These are phyloP conservation scores for Schizotus pectinicornis DNA, from an alignment of 2,888 invertebrate species.

Conservation along the genomic window DNA sequence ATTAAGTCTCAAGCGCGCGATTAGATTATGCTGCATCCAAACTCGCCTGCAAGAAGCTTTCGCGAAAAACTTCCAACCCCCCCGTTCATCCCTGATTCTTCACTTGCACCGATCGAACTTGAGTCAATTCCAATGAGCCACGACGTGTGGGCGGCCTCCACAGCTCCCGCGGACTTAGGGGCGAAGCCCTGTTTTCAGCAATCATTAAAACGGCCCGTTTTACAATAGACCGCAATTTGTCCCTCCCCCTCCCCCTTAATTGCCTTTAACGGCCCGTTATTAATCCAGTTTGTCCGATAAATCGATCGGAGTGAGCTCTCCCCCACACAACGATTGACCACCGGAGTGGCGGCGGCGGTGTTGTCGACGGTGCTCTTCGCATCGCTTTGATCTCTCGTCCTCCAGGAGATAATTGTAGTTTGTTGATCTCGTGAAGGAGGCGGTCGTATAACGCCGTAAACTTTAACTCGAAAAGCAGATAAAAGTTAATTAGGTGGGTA, in stretches of 20 bases:
- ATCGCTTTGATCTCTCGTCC: conserved; percentile 48
- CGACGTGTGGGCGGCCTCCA: too few relatives aligned
- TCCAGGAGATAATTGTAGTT: conserved; percentile 48
- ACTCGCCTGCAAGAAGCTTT: too few relatives aligned
- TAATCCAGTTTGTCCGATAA: background rate
- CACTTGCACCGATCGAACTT: too few relatives aligned
- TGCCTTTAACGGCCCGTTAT: background rate
- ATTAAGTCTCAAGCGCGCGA: conserved; percentile 2
- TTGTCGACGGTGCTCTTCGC: conserved; percentile 42
- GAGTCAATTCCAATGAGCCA: too few relatives aligned
- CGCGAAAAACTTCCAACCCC: background rate
- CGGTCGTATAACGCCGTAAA: too few relatives aligned
- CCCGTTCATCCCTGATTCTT: too few relatives aligned
- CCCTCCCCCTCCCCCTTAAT: background rate
- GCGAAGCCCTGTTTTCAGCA: too few relatives aligned
- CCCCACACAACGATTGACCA: conserved; percentile 29
- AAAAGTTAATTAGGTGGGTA: too few relatives aligned
- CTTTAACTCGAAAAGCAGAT: too few relatives aligned
- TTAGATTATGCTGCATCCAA: conserved; percentile 6
- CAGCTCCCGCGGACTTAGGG: too few relatives aligned
- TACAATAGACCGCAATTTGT: too few relatives aligned
- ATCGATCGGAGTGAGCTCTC: background rate
- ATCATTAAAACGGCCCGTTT: too few relatives aligned
- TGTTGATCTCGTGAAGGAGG: conserved; percentile 27
- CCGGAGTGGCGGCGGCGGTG: conserved; percentile 36